A percentile compares a stretch with the other conserved stretches of the same genome.
Conservation (phyloP, 2,888 invertebrate genomes). For the Sycophila texana region DNA sequence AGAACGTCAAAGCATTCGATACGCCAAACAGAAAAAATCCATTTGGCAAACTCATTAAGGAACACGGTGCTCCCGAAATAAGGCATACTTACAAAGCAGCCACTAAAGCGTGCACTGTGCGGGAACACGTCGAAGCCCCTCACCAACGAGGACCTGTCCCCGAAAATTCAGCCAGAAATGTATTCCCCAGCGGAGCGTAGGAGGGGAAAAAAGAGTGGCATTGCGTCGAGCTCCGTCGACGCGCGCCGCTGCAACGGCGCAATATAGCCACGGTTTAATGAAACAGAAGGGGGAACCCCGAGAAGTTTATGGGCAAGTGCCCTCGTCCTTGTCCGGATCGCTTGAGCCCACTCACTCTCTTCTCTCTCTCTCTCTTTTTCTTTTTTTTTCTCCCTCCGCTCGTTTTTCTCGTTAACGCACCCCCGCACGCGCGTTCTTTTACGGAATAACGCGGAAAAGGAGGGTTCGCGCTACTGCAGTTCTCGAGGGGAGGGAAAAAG, state of each 20-base stretch:
- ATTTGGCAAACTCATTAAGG: neutral
- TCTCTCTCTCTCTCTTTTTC: conserved; percentile 1
- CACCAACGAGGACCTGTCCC: neutral
- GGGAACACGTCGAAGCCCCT: too few relatives aligned
- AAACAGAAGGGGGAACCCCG: conserved; percentile 39
- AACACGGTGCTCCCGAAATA: neutral
- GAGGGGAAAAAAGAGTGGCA: neutral
- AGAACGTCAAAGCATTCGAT: too few relatives aligned
- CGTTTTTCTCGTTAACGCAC: conserved; percentile 52
- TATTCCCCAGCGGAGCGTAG: neutral
- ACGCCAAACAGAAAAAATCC: too few relatives aligned
- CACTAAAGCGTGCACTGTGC: too few relatives aligned
- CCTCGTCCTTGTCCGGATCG: conserved; percentile 6
- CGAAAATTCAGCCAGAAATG: conserved; percentile 9
- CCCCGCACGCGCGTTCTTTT: conserved; percentile 17
- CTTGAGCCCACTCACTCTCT: conserved; percentile 27
- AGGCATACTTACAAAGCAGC: too few relatives aligned
- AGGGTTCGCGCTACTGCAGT: neutral
- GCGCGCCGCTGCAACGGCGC: conserved; percentile 16
- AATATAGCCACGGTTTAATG: conserved; percentile 41
- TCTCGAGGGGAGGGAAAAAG: neutral
- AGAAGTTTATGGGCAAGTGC: neutral
- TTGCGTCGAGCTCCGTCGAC: neutral
- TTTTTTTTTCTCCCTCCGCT: neutral
- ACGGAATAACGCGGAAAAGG: neutral